Conservation (phyloP, 1,140 invertebrate species). For the Macrosteles quadrilineatus region DNA sequence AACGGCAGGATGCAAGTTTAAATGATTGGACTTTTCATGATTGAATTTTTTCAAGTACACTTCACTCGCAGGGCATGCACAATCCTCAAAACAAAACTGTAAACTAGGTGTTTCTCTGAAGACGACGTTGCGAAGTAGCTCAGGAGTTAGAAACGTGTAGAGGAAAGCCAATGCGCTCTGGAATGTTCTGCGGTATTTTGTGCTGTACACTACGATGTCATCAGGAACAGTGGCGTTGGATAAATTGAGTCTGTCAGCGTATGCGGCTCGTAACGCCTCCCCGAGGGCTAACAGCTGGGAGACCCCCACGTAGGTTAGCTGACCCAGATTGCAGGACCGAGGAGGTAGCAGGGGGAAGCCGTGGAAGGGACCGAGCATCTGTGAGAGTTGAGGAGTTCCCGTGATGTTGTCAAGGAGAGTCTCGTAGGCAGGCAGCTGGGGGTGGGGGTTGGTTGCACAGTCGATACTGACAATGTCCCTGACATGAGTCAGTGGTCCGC, state of each 20-base stretch:
- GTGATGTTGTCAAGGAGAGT: conserved; percentile 62
- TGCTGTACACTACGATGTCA: conserved; percentile 75
- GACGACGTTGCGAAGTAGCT: conserved; percentile 53
- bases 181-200: conserved; percentile 82
- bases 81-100: conserved; percentile 82
- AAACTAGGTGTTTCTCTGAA: conserved; percentile 75
- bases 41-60: conserved; percentile 57
- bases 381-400: conserved; percentile 62
- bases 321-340: conserved; percentile 60
- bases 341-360: conserved; percentile 62
- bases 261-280: conserved; percentile 66
- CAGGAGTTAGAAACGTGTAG: conserved; percentile 69
- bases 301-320: conserved; percentile 69
- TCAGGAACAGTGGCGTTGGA: conserved; percentile 54
- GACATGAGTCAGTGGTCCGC: conserved; percentile 79
- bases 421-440: conserved; percentile 43
- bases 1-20: conserved; percentile 68
- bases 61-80: conserved; percentile 75
- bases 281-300: conserved; percentile 78
- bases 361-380: conserved; percentile 78
- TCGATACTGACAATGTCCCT: conserved; percentile 72
- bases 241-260: conserved; percentile 60
- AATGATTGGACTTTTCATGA: conserved; percentile 53
- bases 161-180: conserved; percentile 83
- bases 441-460: conserved; percentile 59